Evolutionary conservation across 2,113 vertebrate species (phyloP), one percentile per base, ranked within the genome.

Genomic region (Tragelaphus scriptus): DNA sequence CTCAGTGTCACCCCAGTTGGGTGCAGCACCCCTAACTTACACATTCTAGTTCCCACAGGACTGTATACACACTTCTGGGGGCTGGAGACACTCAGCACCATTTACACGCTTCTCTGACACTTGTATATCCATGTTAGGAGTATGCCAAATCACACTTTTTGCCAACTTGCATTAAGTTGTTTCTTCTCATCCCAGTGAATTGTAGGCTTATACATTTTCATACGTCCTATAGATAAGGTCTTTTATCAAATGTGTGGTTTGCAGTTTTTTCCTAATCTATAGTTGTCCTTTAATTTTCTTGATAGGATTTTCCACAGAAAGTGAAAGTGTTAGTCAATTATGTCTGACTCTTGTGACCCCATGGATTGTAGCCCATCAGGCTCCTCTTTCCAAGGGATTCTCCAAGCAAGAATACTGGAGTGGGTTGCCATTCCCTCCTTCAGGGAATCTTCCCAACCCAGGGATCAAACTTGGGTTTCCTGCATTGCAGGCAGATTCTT

Each of bases 51-150:
- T 10, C 1, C 16, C 28, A 30, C 49, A 7, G 49, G 79, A 49
- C 47, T 51, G 17, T 2, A 53, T 30, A n/a, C 30, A 23, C 3
- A 14, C 17, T 28, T 32, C 10, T 0, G 1, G 80, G 6, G 5
- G 19, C 80, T 23, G 49, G 17, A 30, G 80, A 23, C 17, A 6
- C 23, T 68, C 32, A 40, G 25, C 32, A 5, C 26, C 13, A 15
- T 36, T 40, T 40, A 40, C 47, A 58, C 13, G 14, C 49, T 17
- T 25, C 61, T 36, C 25, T 12, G 32, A 55, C 40, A 25, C 56
- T 58, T 21, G 23, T 11, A 25, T 19, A 12, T 28, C 86, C 36
- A 30, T 4, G 25, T 59, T 2, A 53, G 30, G 58, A 16, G 28
- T 25, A 13, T 36, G 79, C 65, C 61, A 17, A 10, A 5, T 8